Conservation (phyloP, 2,113 vertebrate genomes). For the Calidris pugnax region DNA sequence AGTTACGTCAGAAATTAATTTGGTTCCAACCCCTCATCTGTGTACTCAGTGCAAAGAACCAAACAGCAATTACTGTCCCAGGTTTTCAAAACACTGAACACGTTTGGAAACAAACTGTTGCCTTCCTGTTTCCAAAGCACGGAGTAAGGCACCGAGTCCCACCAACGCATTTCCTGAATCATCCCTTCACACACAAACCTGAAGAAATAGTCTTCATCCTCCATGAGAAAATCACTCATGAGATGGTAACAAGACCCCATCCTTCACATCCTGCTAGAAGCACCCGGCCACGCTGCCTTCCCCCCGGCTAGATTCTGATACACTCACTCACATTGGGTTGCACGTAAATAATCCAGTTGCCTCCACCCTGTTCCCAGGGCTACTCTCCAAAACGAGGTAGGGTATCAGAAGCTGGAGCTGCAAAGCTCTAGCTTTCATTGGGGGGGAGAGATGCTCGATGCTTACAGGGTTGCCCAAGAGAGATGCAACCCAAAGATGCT, state of each 20-base stretch:
- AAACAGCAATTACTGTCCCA: not conserved
- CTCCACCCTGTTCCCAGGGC: not conserved
- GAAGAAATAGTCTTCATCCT: not conserved
- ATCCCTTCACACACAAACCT: not conserved
- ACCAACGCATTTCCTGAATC: not conserved
- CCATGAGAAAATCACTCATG: not conserved
- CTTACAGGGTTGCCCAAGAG: not conserved
- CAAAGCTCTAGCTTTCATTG: not conserved
- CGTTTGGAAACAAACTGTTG: slow-evolving; percentile 10
- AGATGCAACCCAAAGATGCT: not conserved
- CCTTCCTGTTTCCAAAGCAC: slow-evolving; percentile 13
- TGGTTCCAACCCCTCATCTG: not conserved
- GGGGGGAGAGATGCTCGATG: not conserved
- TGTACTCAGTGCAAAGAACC: not conserved
- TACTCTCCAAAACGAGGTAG: slow-evolving; percentile 28
- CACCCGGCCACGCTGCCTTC: fast-evolving
- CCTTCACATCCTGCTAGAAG: not conserved
- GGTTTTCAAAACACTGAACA: not conserved
- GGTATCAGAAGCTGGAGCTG: slow-evolving; percentile 40
- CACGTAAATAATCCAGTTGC: not conserved
- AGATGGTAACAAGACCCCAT: not conserved
- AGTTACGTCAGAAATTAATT: not conserved
- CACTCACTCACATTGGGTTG: not conserved
- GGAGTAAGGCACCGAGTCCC: not conserved
- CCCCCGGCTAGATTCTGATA: not conserved